Percentiles rank a stretch among this genome's conserved stretches.
Evolutionary conservation across 2,113 vertebrate genomes (phyloP).

Genomic region (Brachyistius frenatus): DNA sequence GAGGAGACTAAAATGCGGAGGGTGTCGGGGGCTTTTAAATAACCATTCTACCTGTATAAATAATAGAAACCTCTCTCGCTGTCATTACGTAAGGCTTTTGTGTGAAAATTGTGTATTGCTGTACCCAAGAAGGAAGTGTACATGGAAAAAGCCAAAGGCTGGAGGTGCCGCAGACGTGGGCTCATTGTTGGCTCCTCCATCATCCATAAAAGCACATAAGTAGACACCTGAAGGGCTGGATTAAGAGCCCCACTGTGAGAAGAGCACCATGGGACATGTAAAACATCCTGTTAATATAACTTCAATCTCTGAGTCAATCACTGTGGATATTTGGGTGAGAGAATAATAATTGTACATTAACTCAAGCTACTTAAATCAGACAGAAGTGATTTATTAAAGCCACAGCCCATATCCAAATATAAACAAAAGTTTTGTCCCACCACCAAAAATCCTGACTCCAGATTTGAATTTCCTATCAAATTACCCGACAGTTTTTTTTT

Average conservation of each 20-base stretch:
- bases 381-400: constrained; percentile 39
- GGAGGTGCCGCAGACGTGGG: constrained; percentile 65
- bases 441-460: constrained; percentile 6
- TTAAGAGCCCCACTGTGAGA: constrained; percentile 73
- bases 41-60: constrained; percentile 68
- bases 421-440: constrained; percentile 19
- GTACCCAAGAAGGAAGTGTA: constrained; percentile 56
- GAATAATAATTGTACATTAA: constrained; percentile 47
- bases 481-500: neutral
- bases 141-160: constrained; percentile 70
- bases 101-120: constrained; percentile 65
- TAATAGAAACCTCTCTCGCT: constrained; percentile 69
- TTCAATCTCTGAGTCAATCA: constrained; percentile 74
- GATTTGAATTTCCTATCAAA: constrained; percentile 24
- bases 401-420: constrained; percentile 29
- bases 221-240: constrained; percentile 78
- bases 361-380: constrained; percentile 46
- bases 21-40: constrained; percentile 62
- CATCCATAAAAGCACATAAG: constrained; percentile 79
- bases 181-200: constrained; percentile 70
- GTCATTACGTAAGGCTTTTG: constrained; percentile 72
- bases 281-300: constrained; percentile 79
- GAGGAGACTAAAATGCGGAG: constrained; percentile 46
- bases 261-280: constrained; percentile 77
- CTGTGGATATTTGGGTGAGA: constrained; percentile 54